Evolutionary conservation across 1,140 invertebrate species (phyloP), one percentile per base, ranked within the genome.

Genomic region (Sminthurides bifidus): DNA sequence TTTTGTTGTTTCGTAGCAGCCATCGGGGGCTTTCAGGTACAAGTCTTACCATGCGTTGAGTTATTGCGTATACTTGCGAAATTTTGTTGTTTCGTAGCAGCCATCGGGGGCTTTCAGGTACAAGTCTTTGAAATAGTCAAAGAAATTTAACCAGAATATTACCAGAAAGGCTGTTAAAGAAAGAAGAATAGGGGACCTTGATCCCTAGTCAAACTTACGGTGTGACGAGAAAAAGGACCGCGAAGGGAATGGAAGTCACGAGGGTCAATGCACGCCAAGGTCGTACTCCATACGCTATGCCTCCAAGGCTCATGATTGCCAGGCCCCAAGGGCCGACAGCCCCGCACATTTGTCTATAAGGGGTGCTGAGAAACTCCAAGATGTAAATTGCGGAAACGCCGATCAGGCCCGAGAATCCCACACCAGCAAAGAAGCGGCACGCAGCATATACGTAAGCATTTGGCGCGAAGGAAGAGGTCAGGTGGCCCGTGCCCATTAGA

Each of bases 31-130:
- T 64, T 38, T 64, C 63, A 12, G 59, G 63, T 15, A 64, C 15
- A n/a, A 61, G 49, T 21, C 58, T 64, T n/a, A n/a, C 59, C 27
- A 64, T 61, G 23, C 21, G 52, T 12, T 23, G n/a, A 1, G 54
- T 29, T 19, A 61, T 55, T 45, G 44, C 41, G 24, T 49, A 50
- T 6, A 59, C 63, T 37, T 64, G 53, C 2, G 26, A 19, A 14
- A 56, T 8, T 54, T 43, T 27, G 10, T 59, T 27, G 12, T 61
- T 52, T 24, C 57, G 40, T 3, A 64, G 33, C 1, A 64, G 54
- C 59, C 59, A 64, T 33, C 63, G 12, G 12, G 63, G 63, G 44
- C 63, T 64, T 38, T 64, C 63, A 12, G 59, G 63, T 15, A 64
- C 15, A n/a, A 61, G 49, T 21, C 58, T 64, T n/a, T n/a, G n/a